Percentiles rank a stretch among this genome's conserved stretches.
phyloP scores from a whole-genome alignment of 2,113 vertebrate genomes.

The Aleadryas rufinucha region DNA sequence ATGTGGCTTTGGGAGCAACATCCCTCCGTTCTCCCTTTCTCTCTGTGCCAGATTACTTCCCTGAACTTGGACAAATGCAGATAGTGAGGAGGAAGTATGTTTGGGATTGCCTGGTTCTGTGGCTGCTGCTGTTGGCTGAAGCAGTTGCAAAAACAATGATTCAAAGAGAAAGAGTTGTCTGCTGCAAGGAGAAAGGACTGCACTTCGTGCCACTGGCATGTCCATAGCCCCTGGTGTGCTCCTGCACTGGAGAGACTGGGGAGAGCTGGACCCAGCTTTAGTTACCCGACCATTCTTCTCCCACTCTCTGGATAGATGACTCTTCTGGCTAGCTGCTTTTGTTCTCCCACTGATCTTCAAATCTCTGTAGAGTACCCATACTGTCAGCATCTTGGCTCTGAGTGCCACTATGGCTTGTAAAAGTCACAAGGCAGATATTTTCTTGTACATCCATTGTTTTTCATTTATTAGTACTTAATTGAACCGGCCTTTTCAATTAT shows the following conservation, averaged over 20 bases:
- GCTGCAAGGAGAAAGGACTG: not conserved
- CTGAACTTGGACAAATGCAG: not conserved
- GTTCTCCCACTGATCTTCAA: not conserved
- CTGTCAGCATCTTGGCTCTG: not conserved
- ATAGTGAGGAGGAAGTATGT: not conserved
- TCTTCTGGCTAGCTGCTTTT: not conserved
- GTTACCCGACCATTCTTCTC: not conserved
- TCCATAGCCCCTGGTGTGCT: not conserved
- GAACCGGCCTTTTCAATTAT: not conserved
- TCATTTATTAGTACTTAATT: not conserved
- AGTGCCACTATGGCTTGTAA: not conserved
- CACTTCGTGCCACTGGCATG: rapidly evolving
- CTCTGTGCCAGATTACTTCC: not conserved
- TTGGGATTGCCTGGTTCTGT: not conserved
- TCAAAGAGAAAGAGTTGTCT: not conserved
- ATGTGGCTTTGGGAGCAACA: not conserved
- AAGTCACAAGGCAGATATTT: not conserved
- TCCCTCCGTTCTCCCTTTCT: not conserved
- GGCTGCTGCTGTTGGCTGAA: not conserved
- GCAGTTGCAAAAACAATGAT: not conserved
- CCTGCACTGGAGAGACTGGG: not conserved
- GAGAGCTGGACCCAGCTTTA: not conserved
- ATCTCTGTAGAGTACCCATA: not conserved
- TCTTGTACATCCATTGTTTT: not conserved
- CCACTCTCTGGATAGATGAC: rapidly evolving